These are phyloP conservation scores for Crioceris asparagi DNA, from an alignment of 2,888 invertebrate species.

Conservation along the genomic window DNA sequence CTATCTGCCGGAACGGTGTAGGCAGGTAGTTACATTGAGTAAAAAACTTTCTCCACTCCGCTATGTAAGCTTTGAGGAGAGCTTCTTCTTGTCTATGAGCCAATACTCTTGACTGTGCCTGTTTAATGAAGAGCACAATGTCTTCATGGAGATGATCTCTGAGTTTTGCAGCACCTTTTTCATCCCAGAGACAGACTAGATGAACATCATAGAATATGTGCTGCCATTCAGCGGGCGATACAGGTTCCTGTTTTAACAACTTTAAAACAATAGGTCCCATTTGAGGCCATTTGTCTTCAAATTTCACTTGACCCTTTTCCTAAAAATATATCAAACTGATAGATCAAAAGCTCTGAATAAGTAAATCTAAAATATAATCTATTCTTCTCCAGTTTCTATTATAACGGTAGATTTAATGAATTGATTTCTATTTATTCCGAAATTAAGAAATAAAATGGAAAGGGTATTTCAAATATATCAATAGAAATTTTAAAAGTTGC, in stretches of 20 bases:
- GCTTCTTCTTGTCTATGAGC: conserved; percentile 92
- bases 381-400: too few relatives aligned
- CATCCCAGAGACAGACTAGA: conserved; percentile 94
- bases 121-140: conserved; percentile 87
- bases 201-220: conserved; percentile 94
- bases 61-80: conserved; percentile 89
- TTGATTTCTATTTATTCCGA: too few relatives aligned
- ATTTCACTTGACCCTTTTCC: conserved; percentile 74
- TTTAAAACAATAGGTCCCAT: conserved; percentile 92
- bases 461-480: too few relatives aligned
- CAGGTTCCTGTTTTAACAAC: conserved; percentile 86
- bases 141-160: conserved; percentile 83
- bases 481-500: too few relatives aligned
- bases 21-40: conserved; percentile 96
- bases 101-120: conserved; percentile 82
- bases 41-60: conserved; percentile 97
- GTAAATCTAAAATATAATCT: too few relatives aligned
- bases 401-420: too few relatives aligned
- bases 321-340: conserved; percentile 27
- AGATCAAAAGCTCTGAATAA: too few relatives aligned
- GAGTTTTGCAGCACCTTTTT: conserved; percentile 82
- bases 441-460: too few relatives aligned
- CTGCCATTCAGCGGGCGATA: conserved; percentile 94
- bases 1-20: conserved; percentile 88
- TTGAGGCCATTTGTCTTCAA: conserved; percentile 94